Evolutionary conservation across 1,140 invertebrate genomes (phyloP).

Genomic region (Dendroctonus valens): DNA sequence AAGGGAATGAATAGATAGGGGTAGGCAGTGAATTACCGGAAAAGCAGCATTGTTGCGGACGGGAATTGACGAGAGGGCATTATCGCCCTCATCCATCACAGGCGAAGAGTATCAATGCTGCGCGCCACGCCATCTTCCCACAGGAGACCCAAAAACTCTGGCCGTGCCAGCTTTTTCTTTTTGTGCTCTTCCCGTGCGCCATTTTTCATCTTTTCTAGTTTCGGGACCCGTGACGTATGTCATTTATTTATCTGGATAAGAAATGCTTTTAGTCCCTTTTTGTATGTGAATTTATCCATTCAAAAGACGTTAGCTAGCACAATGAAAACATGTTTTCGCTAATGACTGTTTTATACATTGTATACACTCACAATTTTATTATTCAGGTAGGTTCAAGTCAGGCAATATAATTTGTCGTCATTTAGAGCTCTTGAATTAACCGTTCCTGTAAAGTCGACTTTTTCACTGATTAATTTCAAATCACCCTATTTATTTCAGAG

Average conservation of each 20-base stretch:
- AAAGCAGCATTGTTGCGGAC: slow-evolving; percentile 50
- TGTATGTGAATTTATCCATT: slow-evolving; percentile 21
- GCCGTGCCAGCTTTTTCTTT: slow-evolving; percentile 44
- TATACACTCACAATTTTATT: too few relatives aligned
- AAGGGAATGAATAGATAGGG: slow-evolving; percentile 48
- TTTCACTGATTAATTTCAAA: too few relatives aligned
- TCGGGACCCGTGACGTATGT: slow-evolving; percentile 46
- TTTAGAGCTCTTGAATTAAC: too few relatives aligned
- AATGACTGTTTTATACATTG: too few relatives aligned
- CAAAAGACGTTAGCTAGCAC: slow-evolving; percentile 5
- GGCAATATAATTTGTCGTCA: too few relatives aligned
- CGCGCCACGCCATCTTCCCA: slow-evolving; percentile 45
- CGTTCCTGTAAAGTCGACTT: too few relatives aligned
- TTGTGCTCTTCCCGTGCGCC: slow-evolving; percentile 44
- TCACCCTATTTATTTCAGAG: too few relatives aligned
- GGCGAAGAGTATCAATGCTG: slow-evolving; percentile 51
- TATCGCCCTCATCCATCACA: slow-evolving; percentile 52
- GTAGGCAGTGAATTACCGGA: slow-evolving; percentile 48
- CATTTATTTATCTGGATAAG: slow-evolving; percentile 42
- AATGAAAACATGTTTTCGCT: not conserved
- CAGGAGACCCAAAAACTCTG: slow-evolving; percentile 50
- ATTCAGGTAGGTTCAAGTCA: too few relatives aligned
- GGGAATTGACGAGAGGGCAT: slow-evolving; percentile 53
- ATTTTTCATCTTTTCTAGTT: slow-evolving; percentile 52
- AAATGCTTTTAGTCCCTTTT: slow-evolving; percentile 34